These are phyloP conservation scores for Luperina testacea DNA, from an alignment of 2,888 invertebrate species.

Conservation along the genomic window DNA sequence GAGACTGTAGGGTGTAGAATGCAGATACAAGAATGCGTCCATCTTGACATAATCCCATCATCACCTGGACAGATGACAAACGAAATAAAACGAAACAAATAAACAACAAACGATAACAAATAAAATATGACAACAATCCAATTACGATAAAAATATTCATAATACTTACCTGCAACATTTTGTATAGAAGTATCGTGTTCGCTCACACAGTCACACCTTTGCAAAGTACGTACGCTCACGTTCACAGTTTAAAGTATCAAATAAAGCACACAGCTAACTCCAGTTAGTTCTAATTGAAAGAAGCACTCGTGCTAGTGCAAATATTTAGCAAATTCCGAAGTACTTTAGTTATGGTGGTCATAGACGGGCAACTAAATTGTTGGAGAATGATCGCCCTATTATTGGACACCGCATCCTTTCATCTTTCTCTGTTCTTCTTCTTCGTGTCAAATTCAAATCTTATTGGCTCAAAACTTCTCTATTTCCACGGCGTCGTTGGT, in stretches of 20 bases:
- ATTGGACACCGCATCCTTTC: background rate
- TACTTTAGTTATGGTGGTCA: slow-evolving; percentile 4
- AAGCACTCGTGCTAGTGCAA: slow-evolving; percentile 37
- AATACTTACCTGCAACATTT: background rate
- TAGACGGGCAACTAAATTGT: slow-evolving; percentile 24
- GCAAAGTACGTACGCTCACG: slow-evolving; percentile 17
- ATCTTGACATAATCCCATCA: background rate
- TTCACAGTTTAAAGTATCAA: slow-evolving; percentile 39
- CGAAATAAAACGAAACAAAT: no score
- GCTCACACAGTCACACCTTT: background rate
- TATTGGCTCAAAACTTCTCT: no score
- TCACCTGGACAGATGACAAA: background rate
- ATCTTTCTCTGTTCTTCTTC: background rate
- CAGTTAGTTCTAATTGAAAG: slow-evolving; percentile 41
- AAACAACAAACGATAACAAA: background rate
- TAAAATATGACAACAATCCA: background rate
- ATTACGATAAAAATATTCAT: background rate
- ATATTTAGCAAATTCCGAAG: slow-evolving; percentile 46
- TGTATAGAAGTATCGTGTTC: background rate
- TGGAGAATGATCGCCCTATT: background rate
- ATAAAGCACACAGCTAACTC: slow-evolving; percentile 39
- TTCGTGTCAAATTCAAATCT: background rate
- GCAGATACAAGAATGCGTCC: background rate
- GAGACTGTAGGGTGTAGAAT: background rate
- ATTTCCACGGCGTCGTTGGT: no score